These are phyloP conservation scores for Lamellibrachia satsuma DNA, from an alignment of 2,888 invertebrate genomes.

Conservation along the genomic window DNA sequence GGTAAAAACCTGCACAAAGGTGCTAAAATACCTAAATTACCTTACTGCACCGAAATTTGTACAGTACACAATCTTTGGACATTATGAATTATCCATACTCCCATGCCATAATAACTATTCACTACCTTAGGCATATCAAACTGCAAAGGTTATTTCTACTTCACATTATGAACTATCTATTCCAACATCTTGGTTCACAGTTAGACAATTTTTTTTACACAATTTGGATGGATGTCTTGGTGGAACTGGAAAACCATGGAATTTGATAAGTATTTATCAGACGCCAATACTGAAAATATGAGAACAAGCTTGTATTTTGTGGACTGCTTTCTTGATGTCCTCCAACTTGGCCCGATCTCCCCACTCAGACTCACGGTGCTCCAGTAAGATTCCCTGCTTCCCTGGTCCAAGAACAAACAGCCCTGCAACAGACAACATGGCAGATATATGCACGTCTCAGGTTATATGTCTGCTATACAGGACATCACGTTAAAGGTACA, in stretches of 20 bases:
- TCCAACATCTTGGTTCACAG: neutral
- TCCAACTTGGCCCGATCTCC: slow-evolving; percentile 65
- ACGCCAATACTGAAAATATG: neutral
- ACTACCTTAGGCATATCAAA: neutral
- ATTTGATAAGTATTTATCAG: neutral
- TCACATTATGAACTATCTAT: neutral
- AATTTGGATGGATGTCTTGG: neutral
- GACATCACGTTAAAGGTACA: too few relatives aligned
- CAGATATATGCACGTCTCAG: neutral
- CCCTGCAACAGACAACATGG: slow-evolving; percentile 46
- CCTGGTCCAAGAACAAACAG: slow-evolving; percentile 64
- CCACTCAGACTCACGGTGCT: slow-evolving; percentile 67
- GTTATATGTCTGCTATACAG: too few relatives aligned
- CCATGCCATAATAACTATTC: neutral
- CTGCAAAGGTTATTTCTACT: neutral
- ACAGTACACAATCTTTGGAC: neutral
- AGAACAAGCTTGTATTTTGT: slow-evolving; percentile 31
- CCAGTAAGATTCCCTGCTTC: slow-evolving; percentile 62
- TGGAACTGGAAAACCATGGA: neutral
- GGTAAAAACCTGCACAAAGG: too few relatives aligned
- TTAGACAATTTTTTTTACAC: neutral
- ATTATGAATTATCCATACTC: neutral
- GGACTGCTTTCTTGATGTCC: slow-evolving; percentile 49
- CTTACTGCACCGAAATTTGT: neutral
- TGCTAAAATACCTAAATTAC: neutral